Conservation (phyloP, 2,113 vertebrate species). For the Mesembrinibis cayennensis region DNA sequence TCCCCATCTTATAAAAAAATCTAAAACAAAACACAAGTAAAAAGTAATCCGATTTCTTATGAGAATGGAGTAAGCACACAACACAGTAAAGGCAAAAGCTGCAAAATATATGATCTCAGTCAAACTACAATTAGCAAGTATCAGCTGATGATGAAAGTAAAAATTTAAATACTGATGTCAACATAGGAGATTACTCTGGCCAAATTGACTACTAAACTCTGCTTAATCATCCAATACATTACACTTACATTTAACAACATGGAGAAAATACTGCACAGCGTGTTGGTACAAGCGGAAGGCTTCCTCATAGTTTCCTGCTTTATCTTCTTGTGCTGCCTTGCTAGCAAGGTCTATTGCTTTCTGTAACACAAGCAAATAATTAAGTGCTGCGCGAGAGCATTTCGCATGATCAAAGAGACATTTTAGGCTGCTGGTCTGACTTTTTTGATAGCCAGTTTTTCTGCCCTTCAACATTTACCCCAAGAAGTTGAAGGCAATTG, state of each 20-base stretch:
- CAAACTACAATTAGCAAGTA: not conserved
- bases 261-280: constrained; percentile 93
- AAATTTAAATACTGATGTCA: not conserved
- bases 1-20: not conserved
- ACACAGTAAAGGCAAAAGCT: not conserved
- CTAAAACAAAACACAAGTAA: not conserved
- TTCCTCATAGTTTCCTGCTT: constrained; percentile 91
- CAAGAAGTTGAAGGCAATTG: not conserved
- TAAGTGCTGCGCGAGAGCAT: not conserved
- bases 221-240: not conserved
- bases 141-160: not conserved
- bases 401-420: not conserved
- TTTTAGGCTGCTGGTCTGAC: not conserved
- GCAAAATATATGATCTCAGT: not conserved
- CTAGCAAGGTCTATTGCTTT: constrained; percentile 92
- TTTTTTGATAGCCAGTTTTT: not conserved
- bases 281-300: constrained; percentile 91
- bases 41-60: not conserved
- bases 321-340: constrained; percentile 92
- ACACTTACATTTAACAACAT: constrained; percentile 91
- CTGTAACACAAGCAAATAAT: constrained; percentile 71
- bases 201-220: not conserved
- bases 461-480: not conserved
- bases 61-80: not conserved
- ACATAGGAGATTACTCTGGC: not conserved